These are phyloP conservation scores for pig (Sus scrofa) DNA, from an alignment of 2,113 vertebrate genomes.

Conservation along the genomic window T2T-Sscrofa CM000815.6:109989501-109990000, in stretches of 20 bases:
- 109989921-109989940: not conserved
- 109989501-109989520: no score
- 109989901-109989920: not conserved
- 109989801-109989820: not conserved
- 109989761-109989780: not conserved
- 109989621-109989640: not conserved
- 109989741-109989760: not conserved
- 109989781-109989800: not conserved
- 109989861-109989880: not conserved
- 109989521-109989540: no score
- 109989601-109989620: not conserved
- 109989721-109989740: constrained; percentile 8
- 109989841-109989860: not conserved
- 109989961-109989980: constrained; percentile 17
- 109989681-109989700: not conserved
- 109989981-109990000: not conserved
- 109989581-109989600: not conserved
- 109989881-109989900: not conserved
- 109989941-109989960: not conserved
- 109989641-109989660: not conserved
- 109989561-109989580: no score
- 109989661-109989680: not conserved
- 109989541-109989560: no score
- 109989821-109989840: not conserved
- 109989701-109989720: not conserved